A percentile compares a stretch with the other conserved stretches of the same genome.
phyloP scores from a whole-genome alignment of 2,888 invertebrate species.

The Neocrepidodera transversa region DNA sequence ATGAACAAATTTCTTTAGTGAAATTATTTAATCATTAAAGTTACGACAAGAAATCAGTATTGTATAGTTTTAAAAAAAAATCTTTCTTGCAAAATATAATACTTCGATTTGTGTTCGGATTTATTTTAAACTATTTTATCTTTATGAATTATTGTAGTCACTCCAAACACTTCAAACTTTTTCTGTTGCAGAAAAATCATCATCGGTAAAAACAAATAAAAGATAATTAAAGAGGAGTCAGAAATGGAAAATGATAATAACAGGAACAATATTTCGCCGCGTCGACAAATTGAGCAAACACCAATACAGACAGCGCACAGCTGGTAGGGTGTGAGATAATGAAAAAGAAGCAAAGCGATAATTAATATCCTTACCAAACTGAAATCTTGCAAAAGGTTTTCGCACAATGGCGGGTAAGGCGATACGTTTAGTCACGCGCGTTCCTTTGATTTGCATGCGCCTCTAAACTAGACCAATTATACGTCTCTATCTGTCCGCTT shows the following conservation, averaged over 20 bases:
- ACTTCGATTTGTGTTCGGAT: too few species aligned
- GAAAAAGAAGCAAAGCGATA: constrained; percentile 43
- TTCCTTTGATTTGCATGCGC: constrained; percentile 59
- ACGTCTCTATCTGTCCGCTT: constrained; percentile 55
- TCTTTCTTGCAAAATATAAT: too few species aligned
- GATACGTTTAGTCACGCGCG: constrained; percentile 60
- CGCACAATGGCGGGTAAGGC: constrained; percentile 51
- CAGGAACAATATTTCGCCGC: background rate
- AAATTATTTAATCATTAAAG: too few species aligned
- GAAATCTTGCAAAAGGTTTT: constrained; percentile 39
- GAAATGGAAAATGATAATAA: constrained; percentile 3
- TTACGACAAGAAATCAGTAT: too few species aligned
- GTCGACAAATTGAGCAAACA: constrained; percentile 25
- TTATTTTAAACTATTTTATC: too few species aligned
- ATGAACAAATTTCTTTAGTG: too few species aligned
- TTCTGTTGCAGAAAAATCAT: too few species aligned
- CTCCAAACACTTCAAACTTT: too few species aligned
- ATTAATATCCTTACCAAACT: constrained; percentile 52
- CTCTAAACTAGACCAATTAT: constrained; percentile 60
- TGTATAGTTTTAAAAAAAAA: too few species aligned
- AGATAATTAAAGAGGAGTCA: background rate
- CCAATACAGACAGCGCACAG: constrained; percentile 13
- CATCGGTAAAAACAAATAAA: background rate
- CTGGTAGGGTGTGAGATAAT: constrained; percentile 16
- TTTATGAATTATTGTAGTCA: too few species aligned